phyloP scores from a whole-genome alignment of 2,113 vertebrate species.

The Toxostoma redivivum region DNA sequence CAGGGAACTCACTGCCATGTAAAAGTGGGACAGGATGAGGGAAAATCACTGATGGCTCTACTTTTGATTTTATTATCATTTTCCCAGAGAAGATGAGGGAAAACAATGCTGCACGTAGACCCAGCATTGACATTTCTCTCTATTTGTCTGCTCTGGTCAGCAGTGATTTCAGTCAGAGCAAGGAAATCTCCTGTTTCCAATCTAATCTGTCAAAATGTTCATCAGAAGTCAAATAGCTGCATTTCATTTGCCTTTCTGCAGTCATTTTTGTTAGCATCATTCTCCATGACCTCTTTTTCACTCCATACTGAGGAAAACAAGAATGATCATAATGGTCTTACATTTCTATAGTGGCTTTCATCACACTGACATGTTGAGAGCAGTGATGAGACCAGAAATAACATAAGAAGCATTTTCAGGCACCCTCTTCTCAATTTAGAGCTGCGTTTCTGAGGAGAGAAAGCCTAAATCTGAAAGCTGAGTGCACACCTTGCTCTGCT shows the following conservation, averaged over 20 bases:
- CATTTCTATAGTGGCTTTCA: conserved; percentile 32
- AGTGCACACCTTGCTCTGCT: not conserved
- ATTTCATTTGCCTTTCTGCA: not conserved
- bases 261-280: not conserved
- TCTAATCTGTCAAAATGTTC: not conserved
- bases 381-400: conserved; percentile 31
- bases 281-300: conserved; percentile 9
- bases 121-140: not conserved
- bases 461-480: not conserved
- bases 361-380: conserved; percentile 32
- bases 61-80: rapidly evolving
- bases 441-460: not conserved
- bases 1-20: not conserved
- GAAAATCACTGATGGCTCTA: not conserved
- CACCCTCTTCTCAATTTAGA: not conserved
- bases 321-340: conserved; percentile 33
- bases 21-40: not conserved
- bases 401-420: conserved; percentile 17
- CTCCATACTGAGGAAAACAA: conserved; percentile 20
- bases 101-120: not conserved
- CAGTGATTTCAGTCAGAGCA: not conserved
- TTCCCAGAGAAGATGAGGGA: not conserved
- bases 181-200: not conserved
- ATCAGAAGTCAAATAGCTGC: not conserved
- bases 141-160: not conserved